These are phyloP conservation scores for Eubasilissa regina DNA, from an alignment of 1,140 invertebrate species.

Conservation along the genomic window DNA sequence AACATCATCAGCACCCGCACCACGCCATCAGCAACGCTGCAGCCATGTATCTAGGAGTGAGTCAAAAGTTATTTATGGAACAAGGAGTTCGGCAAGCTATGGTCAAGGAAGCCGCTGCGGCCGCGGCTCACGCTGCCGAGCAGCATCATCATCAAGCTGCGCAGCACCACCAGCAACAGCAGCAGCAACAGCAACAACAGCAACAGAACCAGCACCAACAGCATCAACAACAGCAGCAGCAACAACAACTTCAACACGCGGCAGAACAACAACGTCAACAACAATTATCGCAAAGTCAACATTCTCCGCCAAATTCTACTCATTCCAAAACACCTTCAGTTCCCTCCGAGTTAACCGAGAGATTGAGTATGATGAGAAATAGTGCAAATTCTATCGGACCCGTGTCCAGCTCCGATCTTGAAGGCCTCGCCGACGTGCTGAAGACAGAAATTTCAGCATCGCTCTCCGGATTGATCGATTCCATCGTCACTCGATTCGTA, in stretches of 20 bases:
- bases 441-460: constrained; percentile 92
- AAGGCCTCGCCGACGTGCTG: constrained; percentile 89
- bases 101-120: constrained; percentile 78
- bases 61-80: constrained; percentile 83
- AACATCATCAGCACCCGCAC: constrained; percentile 72
- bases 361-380: constrained; percentile 77
- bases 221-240: constrained; percentile 65
- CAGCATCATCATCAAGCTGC: constrained; percentile 74
- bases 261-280: constrained; percentile 67
- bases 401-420: constrained; percentile 83
- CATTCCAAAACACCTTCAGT: constrained; percentile 70
- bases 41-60: constrained; percentile 82
- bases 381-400: constrained; percentile 76
- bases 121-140: constrained; percentile 72
- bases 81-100: constrained; percentile 78
- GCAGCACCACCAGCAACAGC: constrained; percentile 67
- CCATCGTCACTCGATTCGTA: constrained; percentile 87
- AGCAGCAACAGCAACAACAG: constrained; percentile 68
- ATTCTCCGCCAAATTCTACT: constrained; percentile 66
- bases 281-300: constrained; percentile 66
- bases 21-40: constrained; percentile 77
- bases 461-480: constrained; percentile 89
- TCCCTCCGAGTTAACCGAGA: constrained; percentile 75
- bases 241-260: constrained; percentile 64
- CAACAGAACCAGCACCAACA: constrained; percentile 74